A percentile compares a stretch with the other conserved stretches of the same genome.
phyloP scores from a whole-genome alignment of 2,113 vertebrate species.

The Datnioides undecimradiatus region DNA sequence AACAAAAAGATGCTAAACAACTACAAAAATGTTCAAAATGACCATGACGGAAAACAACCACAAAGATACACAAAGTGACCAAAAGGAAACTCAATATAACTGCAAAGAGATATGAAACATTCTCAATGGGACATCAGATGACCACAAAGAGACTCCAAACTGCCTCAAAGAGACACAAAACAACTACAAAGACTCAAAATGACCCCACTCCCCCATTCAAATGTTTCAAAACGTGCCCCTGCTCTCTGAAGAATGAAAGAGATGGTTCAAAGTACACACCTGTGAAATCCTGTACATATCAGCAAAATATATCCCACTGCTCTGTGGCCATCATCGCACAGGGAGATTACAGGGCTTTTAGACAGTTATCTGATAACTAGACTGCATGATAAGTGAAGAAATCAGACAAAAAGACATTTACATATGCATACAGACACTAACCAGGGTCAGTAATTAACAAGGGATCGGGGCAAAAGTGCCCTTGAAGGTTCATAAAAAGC shows the following conservation, averaged over 20 bases:
- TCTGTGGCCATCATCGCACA: neutral
- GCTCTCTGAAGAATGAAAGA: neutral
- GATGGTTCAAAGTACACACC: constrained; percentile 46
- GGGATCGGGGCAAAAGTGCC: constrained; percentile 28
- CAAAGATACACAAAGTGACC: neutral
- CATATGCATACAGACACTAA: constrained; percentile 25
- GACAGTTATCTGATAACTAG: constrained; percentile 45
- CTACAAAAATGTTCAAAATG: neutral
- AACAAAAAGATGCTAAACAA: neutral
- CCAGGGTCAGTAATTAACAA: constrained; percentile 60
- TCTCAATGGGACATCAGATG: no score
- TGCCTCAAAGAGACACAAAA: neutral
- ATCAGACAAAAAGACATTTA: constrained; percentile 28
- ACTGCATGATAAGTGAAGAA: constrained; percentile 24
- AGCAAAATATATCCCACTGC: constrained; percentile 9
- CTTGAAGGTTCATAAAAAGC: constrained; percentile 54
- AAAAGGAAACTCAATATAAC: neutral
- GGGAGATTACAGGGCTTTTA: constrained; percentile 5
- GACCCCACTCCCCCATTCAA: neutral
- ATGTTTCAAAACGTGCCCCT: neutral
- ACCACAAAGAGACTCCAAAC: neutral
- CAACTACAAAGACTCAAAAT: neutral
- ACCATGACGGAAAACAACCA: neutral
- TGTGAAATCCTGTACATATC: constrained; percentile 6
- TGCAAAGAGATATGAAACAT: neutral